Conservation (phyloP, 2,888 invertebrate species). For the Phragmatobia fuliginosa region DNA sequence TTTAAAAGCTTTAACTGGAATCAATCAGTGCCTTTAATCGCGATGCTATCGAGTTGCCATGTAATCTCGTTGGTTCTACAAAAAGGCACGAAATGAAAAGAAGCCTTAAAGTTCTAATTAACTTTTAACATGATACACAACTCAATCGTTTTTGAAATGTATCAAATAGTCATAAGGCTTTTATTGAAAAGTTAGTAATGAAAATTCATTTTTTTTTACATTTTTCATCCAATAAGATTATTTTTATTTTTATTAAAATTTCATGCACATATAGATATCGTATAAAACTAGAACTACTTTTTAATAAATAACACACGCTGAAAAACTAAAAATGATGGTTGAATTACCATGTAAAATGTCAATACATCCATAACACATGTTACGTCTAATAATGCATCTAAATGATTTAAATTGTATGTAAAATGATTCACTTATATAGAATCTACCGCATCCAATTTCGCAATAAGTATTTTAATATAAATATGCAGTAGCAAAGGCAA, state of each 20-base stretch:
- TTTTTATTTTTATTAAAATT: neutral
- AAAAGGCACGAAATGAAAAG: neutral
- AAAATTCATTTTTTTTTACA: slow-evolving; percentile 15
- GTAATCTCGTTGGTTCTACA: neutral
- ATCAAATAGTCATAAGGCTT: slow-evolving; percentile 25
- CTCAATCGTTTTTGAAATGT: slow-evolving; percentile 9
- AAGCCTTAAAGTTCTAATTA: slow-evolving; percentile 17
- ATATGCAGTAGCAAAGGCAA: too few relatives aligned
- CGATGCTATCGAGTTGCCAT: neutral
- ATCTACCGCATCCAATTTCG: too few relatives aligned
- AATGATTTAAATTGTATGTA: too few relatives aligned
- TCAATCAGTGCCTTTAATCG: neutral
- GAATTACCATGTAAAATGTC: too few relatives aligned
- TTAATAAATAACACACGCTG: too few relatives aligned
- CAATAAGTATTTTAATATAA: too few relatives aligned
- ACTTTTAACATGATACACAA: slow-evolving; percentile 1
- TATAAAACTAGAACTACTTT: neutral
- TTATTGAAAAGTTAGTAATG: slow-evolving; percentile 29
- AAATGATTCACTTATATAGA: too few relatives aligned
- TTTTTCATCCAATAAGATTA: neutral
- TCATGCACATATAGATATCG: neutral
- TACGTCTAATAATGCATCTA: too few relatives aligned
- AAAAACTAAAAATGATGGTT: too few relatives aligned
- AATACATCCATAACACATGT: too few relatives aligned
- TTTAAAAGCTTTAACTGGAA: neutral